phyloP scores from a whole-genome alignment of 2,888 invertebrate species.

The Prenolepis imparis region DNA sequence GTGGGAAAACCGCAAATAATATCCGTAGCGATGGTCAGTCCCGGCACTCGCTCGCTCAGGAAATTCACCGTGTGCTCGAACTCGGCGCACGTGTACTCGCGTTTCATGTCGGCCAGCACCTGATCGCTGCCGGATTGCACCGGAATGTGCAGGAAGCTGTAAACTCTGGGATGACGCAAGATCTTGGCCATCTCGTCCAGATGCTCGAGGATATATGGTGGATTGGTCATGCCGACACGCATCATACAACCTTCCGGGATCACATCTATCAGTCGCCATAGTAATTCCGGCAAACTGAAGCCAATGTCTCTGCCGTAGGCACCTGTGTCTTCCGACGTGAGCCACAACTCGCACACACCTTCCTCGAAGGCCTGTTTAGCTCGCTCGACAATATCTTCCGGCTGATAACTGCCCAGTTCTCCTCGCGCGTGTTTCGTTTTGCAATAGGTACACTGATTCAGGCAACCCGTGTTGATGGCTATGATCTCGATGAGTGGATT shows the following conservation, averaged over 20 bases:
- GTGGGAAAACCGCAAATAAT: constrained; percentile 99
- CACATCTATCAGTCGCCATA: constrained; percentile 94
- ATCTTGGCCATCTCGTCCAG: constrained; percentile 95
- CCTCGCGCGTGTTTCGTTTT: constrained; percentile 99
- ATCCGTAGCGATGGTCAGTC: constrained; percentile 98
- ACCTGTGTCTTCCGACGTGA: constrained; percentile 99
- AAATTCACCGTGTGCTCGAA: constrained; percentile 96
- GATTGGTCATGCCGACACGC: constrained; percentile 99
- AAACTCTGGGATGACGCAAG: constrained; percentile 95
- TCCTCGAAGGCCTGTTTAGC: constrained; percentile 95
- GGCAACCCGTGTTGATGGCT: constrained; percentile 97
- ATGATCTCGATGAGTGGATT: constrained; percentile 99
- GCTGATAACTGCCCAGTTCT: constrained; percentile 97
- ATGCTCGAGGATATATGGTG: constrained; percentile 98
- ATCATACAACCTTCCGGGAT: constrained; percentile 92
- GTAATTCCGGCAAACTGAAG: constrained; percentile 93
- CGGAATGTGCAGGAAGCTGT: constrained; percentile 98
- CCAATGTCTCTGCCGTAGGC: constrained; percentile 99
- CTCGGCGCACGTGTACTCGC: constrained; percentile 96
- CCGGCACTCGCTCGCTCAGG: constrained; percentile 93
- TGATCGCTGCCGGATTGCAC: constrained; percentile 99
- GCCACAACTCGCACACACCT: constrained; percentile 98
- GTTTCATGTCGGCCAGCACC: constrained; percentile 97
- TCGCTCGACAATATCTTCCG: constrained; percentile 95
- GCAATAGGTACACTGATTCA: constrained; percentile 99